Conservation (phyloP, 2,888 invertebrate species). For the Hecatera dysodea region DNA sequence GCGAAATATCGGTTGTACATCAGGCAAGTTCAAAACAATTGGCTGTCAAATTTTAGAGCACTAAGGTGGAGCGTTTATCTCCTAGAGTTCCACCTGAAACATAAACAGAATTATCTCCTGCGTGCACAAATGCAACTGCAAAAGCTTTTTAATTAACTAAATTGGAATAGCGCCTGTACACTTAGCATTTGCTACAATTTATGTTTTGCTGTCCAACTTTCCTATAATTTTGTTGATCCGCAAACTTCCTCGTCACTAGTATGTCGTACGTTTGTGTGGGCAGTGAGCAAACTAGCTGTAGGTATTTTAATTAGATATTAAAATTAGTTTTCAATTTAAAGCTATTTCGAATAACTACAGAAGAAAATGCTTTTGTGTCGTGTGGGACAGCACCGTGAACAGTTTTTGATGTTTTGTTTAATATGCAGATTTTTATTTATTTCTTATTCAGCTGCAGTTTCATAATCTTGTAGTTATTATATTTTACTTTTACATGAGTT, state of each 20-base stretch:
- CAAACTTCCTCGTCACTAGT: conserved; percentile 34
- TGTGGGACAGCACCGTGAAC: conserved; percentile 76
- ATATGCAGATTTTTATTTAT: conserved; percentile 13
- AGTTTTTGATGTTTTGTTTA: conserved; percentile 21
- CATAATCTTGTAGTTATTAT: conserved; percentile 30
- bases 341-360: conserved; percentile 45
- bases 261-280: conserved; percentile 59
- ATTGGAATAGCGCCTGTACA: conserved; percentile 28
- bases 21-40: conserved; percentile 60
- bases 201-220: conserved; percentile 33
- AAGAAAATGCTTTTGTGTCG: conserved; percentile 70
- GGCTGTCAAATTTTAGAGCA: conserved; percentile 52
- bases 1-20: conserved; percentile 61
- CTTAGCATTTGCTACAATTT: conserved; percentile 33
- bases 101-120: conserved; percentile 43
- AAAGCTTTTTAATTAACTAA: conserved; percentile 49
- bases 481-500: conserved; percentile 18
- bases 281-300: conserved; percentile 47
- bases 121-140: conserved; percentile 47
- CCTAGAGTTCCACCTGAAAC: conserved; percentile 24
- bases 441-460: conserved; percentile 31
- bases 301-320: conserved; percentile 32
- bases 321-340: conserved; percentile 22
- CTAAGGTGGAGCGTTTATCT: conserved; percentile 36
- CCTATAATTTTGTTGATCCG: conserved; percentile 26